phyloP scores from a whole-genome alignment of 2,888 invertebrate genomes.

The Andrena haemorrhoa region DNA sequence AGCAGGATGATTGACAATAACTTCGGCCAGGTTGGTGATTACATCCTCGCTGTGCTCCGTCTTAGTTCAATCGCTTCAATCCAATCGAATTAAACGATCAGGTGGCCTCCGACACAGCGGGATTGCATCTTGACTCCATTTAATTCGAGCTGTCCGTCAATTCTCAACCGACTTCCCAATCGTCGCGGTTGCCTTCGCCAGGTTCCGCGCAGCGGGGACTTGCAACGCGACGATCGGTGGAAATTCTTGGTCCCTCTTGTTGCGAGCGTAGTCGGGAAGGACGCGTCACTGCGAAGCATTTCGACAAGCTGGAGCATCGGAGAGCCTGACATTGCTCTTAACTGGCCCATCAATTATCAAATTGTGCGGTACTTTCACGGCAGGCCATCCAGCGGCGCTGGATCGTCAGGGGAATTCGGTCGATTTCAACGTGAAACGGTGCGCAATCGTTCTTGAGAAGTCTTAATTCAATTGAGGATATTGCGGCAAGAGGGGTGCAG shows the following conservation, averaged over 20 bases:
- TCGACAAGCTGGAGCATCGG: constrained; percentile 2
- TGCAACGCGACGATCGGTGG: constrained; percentile 18
- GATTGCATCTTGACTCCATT: constrained; percentile 8
- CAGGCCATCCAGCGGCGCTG: not conserved
- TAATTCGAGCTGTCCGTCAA: not conserved
- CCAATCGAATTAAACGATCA: constrained; percentile 45
- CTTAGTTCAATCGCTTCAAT: constrained; percentile 32
- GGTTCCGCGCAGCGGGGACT: constrained; percentile 47
- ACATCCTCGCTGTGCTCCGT: constrained; percentile 26
- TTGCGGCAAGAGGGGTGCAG: too few species aligned
- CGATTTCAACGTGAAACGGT: not conserved
- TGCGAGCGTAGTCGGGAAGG: not conserved
- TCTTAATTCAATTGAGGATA: not conserved
- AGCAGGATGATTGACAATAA: constrained; percentile 49
- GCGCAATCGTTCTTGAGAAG: not conserved
- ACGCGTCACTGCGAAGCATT: not conserved
- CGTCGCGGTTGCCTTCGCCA: not conserved
- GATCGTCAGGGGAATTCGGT: not conserved
- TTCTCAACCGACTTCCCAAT: not conserved
- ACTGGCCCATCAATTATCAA: constrained; percentile 37
- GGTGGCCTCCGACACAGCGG: not conserved
- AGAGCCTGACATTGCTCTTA: constrained; percentile 18
- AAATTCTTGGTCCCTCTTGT: constrained; percentile 22
- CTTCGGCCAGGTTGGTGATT: constrained; percentile 31
- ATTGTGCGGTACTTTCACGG: constrained; percentile 40